Conservation (phyloP, 2,888 invertebrate genomes). For the Alloscopus bannaensis region DNA sequence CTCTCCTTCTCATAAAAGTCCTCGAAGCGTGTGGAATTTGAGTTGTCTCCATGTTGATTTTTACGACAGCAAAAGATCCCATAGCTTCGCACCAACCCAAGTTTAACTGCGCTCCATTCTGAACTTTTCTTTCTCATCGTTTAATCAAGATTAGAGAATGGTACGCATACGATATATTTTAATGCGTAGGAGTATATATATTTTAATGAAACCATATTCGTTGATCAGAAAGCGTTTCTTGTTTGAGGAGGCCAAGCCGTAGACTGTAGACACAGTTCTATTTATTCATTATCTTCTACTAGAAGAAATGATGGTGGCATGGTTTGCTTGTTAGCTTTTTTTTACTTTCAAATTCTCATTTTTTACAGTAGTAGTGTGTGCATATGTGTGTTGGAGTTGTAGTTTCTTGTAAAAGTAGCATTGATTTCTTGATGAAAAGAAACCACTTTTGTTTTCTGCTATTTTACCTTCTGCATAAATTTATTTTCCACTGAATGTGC, state of each 20-base stretch:
- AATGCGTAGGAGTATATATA: constrained; percentile 3
- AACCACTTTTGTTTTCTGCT: too few species aligned
- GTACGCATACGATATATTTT: background rate
- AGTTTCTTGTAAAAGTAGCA: background rate
- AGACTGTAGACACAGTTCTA: background rate
- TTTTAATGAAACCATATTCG: background rate
- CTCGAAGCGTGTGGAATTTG: constrained; percentile 10
- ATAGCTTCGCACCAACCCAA: too few species aligned
- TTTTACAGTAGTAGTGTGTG: background rate
- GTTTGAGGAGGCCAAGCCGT: constrained; percentile 26
- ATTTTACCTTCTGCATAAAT: too few species aligned
- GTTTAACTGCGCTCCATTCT: too few species aligned
- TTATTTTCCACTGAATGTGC: too few species aligned
- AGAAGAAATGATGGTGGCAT: background rate
- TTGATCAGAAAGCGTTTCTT: constrained; percentile 57
- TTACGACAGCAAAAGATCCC: constrained; percentile 2
- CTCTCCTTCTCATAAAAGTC: constrained; percentile 2
- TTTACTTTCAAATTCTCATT: constrained; percentile 41
- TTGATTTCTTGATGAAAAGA: background rate
- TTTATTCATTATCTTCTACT: constrained; percentile 10
- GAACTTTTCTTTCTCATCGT: constrained; percentile 5
- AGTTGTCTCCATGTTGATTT: constrained; percentile 9
- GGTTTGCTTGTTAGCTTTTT: constrained; percentile 22
- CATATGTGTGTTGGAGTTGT: background rate
- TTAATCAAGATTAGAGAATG: background rate